Evolutionary conservation across 2,113 vertebrate species (phyloP), one percentile per base, ranked within the genome.

Genomic region (Sinocyclocheilus anshuiensis): DNA sequence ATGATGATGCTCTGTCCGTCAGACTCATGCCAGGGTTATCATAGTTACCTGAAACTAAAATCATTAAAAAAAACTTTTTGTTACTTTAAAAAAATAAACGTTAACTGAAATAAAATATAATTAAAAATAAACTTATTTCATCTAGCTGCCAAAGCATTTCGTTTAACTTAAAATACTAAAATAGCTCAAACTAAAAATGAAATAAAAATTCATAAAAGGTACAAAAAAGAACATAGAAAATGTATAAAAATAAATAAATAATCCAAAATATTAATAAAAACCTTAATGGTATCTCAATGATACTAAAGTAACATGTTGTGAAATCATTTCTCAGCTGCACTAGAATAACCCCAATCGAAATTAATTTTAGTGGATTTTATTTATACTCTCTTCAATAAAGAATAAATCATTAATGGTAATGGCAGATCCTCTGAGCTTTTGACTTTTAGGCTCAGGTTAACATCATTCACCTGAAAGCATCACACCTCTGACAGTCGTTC

Each of bases 381-480:
- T 5, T 8, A n/a, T 4, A 11, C 69, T 12, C 1, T 77, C 13
- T 48, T 81, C n/a, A n/a, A 6, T 63, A 16, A 61, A n/a, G 55
- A 29, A 24, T 81, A 2, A 61, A 80, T 42, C 3, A 15, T 42
- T 61, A 11, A 69, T 82, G 80, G 26, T 53, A 16, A 61, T 72
- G 24, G 11, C 76, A 69, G 84, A 63, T 61, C 36, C 33, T 12
- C 22, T 65, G 77, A 57, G 67, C 48, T 0, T 24, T 69, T 33
- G 18, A 85, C 22, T 50, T 24, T 20, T 26, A 48, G 11, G 42
- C 53, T 69, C 42, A n/a, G 22, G 8, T 9, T 18, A 69, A 72
- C 53, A 42, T 79, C 55, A 86, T 86, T 81, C 67, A 57, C 65
- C 24, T 36, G 55, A 81, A 81, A 75, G 85, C 77, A 63, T 57